Evolutionary conservation across 2,888 invertebrate genomes (phyloP), one percentile per base, ranked within the genome.

Genomic region (Tetramorium bicarinatum): DNA sequence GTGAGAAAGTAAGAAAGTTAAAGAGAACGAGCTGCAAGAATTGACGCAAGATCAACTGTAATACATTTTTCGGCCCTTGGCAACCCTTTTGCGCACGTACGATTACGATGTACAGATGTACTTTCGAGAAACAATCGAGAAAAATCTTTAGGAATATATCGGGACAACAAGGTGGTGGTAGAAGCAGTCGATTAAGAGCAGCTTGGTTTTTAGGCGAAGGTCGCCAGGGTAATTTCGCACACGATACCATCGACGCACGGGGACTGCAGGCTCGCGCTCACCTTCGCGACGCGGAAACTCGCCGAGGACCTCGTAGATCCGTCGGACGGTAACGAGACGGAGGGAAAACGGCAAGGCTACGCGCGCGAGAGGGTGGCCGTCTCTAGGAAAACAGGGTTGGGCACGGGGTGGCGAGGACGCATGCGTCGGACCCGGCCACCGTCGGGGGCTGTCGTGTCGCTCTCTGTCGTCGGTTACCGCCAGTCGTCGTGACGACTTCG

Each of bases 401-500:
- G 91, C 92, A 92, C 91, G 86, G 89, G 87, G 84, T 82, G 66
- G 61, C 67, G 80, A 90, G 83, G 87, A 88, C 93, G 93, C 93
- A 92, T 92, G 93, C 93, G 93, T 90, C 91, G 86, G 21, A 89
- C 93, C 93, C 93, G 92, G 94, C 90, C 29, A 34, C 3, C 92
- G 92, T 90, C 93, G 93, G 92, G 93, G 94, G 93, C 93, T 93
- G 92, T 90, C 89, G 88, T 88, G 88, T 85, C 89, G 92, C 91
- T 90, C 90, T 91, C 91, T 90, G 87, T 83, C 90, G 88, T 84
- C 90, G 76, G 77, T 80, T 87, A 85, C 85, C 85, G 90, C 82
- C 93, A 93, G 94, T 94, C 93, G 92, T 91, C 91, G 92, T 88
- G 91, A 92, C 92, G 93, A 92, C 92, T 91, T 91, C 91, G 90